These are phyloP conservation scores for Andricus grossulariae DNA, from an alignment of 1,140 invertebrate genomes.

Conservation along the genomic window DNA sequence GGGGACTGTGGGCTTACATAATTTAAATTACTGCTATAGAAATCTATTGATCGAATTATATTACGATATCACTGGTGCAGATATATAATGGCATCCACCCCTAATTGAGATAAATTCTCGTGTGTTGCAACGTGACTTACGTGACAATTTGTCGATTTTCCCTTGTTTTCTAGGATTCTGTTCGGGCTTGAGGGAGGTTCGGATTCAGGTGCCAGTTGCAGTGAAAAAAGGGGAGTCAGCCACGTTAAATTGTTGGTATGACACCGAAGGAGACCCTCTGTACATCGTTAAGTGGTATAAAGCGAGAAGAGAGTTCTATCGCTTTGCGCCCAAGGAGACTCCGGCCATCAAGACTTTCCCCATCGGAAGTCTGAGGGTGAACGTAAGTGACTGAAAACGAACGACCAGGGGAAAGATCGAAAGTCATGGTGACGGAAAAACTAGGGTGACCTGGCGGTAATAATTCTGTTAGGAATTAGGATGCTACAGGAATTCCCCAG, in stretches of 20 bases:
- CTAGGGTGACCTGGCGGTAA: no score
- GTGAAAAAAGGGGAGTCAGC: constrained; percentile 83
- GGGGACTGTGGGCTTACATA: background rate
- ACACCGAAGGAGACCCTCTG: constrained; percentile 85
- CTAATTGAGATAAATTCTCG: no score
- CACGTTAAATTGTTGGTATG: constrained; percentile 85
- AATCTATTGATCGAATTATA: background rate
- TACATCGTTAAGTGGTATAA: constrained; percentile 93
- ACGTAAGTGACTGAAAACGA: constrained; percentile 73
- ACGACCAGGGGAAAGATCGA: no score
- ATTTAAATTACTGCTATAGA: background rate
- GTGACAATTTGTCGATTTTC: background rate
- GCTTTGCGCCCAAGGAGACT: constrained; percentile 77
- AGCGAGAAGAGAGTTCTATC: constrained; percentile 81
- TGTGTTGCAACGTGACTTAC: no score
- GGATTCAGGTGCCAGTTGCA: constrained; percentile 82
- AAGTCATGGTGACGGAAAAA: no score
- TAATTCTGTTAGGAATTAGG: no score
- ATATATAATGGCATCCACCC: no score
- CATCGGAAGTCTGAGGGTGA: constrained; percentile 77
- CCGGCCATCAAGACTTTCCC: constrained; percentile 78
- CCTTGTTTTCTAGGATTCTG: constrained; percentile 68
- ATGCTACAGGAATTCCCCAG: no score
- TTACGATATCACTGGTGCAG: background rate
- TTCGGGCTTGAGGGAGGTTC: constrained; percentile 79